Base-by-base conservation (phyloP, 2,888 invertebrate genomes). In the Pogonocherus hispidulus region DNA sequence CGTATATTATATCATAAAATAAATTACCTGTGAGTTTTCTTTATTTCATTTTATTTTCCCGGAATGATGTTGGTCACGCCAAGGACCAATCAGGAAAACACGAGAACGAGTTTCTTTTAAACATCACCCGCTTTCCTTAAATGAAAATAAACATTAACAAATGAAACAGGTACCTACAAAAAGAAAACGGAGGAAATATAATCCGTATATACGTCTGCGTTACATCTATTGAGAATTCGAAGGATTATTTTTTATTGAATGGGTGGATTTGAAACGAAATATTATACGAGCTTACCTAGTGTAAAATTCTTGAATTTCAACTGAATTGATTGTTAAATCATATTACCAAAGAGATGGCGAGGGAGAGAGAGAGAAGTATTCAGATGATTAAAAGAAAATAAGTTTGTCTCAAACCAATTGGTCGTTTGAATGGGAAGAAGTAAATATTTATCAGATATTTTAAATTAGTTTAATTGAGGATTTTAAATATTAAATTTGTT, bases 51-150 rank as follows among this genome's bases (percentile, higher is more conserved):
- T 51, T 51, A 6, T 51, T 51, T 11, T 23, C 22, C 2, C 1
- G 22, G 14, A 51, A 51, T 22, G 49, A 51, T 22, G 14, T 23
- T 51, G 22, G 49, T 51, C 49, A 51, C 49, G 49, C 49, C 49
- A 51, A 51, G 23, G 4, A n/a, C 23, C 23, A 51, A 51, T 51
- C 49, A 51, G 49, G 22, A 51, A 8, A 51, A 22, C 23, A 51
- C 23, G 49, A n/a, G 23, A 23, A 23, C 23, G 49, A 23, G 22
- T 32, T 32, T 51, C 23, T 14, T 23, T 46, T 23, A 23, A 51
- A n/a, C 23, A 11, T 14, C 23, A 14, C 14, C 49, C 14, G 32
- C 11, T 51, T 51, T 51, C 49, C 23, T 51, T 23, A 51, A 51
- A 14, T 51, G 23, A 23, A 23, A 51, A 51, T 51, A 51, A 51